Evolutionary conservation across 1,140 invertebrate species (phyloP).

Genomic region (Mya arenaria): DNA sequence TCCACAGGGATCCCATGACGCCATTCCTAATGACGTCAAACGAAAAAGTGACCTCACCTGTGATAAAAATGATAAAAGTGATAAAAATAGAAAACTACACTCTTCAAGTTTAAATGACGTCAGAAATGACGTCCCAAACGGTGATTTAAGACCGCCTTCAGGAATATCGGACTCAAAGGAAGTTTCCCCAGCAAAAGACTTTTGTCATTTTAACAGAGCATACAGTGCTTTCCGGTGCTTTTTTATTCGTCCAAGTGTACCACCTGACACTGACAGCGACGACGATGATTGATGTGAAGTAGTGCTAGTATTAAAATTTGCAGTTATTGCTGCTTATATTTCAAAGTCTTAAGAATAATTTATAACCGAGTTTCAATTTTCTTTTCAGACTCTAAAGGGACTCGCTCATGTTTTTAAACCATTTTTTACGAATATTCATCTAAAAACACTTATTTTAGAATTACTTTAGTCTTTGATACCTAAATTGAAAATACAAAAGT

Average conservation of each 20-base stretch:
- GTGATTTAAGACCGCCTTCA: no score
- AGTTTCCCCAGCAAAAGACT: conserved; percentile 27
- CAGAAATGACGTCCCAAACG: neutral
- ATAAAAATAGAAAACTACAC: neutral
- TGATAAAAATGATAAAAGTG: neutral
- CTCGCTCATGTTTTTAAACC: no score
- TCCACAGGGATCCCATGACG: neutral
- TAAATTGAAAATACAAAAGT: no score
- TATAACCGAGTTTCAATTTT: no score
- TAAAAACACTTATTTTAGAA: no score
- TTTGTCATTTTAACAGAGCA: conserved; percentile 46
- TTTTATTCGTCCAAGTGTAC: conserved; percentile 48
- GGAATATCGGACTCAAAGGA: neutral
- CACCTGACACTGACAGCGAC: conserved; percentile 29
- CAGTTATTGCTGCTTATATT: no score
- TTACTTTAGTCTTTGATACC: no score
- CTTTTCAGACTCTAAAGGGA: no score
- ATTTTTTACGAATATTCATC: no score
- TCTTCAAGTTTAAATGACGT: no score
- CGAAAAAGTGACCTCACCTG: neutral
- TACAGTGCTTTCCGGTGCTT: conserved; percentile 56
- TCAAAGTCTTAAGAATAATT: no score
- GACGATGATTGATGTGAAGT: neutral
- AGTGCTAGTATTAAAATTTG: no score
- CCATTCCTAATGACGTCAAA: neutral